These are phyloP conservation scores for Ramphastos sulfuratus DNA, from an alignment of 2,113 vertebrate genomes.

Conservation along the genomic window DNA sequence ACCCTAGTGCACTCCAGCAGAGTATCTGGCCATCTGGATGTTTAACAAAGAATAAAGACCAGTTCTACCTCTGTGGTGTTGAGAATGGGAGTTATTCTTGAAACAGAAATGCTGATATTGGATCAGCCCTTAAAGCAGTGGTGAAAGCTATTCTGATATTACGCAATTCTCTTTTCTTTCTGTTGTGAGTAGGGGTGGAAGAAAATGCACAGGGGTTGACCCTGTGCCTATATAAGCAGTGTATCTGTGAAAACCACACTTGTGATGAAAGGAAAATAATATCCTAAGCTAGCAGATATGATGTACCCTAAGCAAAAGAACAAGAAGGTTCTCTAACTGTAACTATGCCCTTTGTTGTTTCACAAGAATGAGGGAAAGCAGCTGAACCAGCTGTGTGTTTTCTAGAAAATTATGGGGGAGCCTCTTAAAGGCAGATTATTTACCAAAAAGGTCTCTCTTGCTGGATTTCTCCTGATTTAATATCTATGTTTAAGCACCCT, in stretches of 20 bases:
- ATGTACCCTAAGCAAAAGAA: background rate
- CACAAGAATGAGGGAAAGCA: background rate
- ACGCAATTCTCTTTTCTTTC: conserved; percentile 22
- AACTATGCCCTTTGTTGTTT: background rate
- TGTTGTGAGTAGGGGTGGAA: conserved; percentile 10
- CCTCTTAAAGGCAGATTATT: background rate
- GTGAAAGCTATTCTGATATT: conserved; percentile 27
- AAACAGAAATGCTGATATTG: conserved; percentile 53
- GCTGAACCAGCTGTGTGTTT: background rate
- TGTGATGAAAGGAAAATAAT: background rate
- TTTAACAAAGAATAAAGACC: conserved; percentile 2
- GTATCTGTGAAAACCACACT: conserved; percentile 33
- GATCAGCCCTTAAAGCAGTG: background rate
- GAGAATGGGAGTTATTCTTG: conserved; percentile 48
- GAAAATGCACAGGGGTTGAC: conserved; percentile 20
- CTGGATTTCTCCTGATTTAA: background rate
- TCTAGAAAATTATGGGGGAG: background rate
- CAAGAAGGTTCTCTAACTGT: background rate
- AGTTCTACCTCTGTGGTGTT: background rate
- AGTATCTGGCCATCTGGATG: background rate
- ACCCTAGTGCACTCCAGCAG: background rate
- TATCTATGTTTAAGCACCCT: background rate
- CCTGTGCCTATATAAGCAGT: background rate
- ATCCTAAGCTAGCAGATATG: background rate
- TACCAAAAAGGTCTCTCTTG: background rate